These are phyloP conservation scores for Dryococelus australis DNA, from an alignment of 2,888 invertebrate species.

Conservation along the genomic window DNA sequence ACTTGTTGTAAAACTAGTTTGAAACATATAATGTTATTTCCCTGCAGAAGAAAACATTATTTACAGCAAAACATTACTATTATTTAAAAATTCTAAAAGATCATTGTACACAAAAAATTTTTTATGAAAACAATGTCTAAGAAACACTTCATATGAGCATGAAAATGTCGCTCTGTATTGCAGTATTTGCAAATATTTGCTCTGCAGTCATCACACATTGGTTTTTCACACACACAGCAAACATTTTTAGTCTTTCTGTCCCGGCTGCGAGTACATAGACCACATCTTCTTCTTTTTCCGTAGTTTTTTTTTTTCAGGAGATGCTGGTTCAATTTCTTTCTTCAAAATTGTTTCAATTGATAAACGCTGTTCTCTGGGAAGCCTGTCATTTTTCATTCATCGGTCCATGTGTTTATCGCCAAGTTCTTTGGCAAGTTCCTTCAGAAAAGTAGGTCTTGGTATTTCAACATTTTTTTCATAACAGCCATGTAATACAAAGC, in stretches of 20 bases:
- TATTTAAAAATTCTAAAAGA: not conserved
- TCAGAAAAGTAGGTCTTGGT: not conserved
- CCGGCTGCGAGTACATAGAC: not conserved
- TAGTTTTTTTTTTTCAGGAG: not conserved
- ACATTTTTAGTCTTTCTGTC: not conserved
- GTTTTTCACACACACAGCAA: not conserved
- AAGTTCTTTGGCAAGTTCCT: not conserved
- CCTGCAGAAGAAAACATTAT: too few relatives aligned
- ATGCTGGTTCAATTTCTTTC: not conserved
- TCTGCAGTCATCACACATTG: conserved; percentile 2
- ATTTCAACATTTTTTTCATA: not conserved
- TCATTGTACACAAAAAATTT: not conserved
- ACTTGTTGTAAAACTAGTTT: too few relatives aligned
- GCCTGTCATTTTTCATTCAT: not conserved
- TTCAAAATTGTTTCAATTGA: not conserved
- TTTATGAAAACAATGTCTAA: not conserved
- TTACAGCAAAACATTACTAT: too few relatives aligned
- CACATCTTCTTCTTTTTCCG: not conserved
- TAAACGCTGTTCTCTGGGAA: not conserved
- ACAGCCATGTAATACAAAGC: not conserved
- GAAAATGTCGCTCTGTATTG: not conserved
- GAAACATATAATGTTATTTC: too few relatives aligned
- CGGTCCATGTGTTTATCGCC: not conserved
- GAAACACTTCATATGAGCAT: not conserved
- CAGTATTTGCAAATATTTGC: not conserved